Conservation (phyloP, 2,888 invertebrate species). For the Pyrrhosoma nymphula region DNA sequence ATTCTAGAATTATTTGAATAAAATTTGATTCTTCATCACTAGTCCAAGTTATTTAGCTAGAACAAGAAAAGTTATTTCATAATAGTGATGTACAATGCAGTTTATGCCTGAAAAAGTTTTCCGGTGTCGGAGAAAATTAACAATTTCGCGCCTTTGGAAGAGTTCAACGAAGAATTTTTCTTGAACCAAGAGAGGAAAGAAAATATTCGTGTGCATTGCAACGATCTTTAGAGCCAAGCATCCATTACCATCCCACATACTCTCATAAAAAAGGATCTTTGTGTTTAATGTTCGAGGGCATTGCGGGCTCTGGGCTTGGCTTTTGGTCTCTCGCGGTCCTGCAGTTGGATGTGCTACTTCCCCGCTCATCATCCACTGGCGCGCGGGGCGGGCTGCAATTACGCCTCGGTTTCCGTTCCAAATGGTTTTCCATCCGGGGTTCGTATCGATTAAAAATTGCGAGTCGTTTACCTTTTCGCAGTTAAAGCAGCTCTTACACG, state of each 20-base stretch:
- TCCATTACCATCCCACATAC: background rate
- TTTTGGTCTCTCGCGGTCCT: background rate
- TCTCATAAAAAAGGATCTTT: background rate
- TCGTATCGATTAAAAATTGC: conserved; percentile 60
- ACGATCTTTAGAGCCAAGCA: background rate
- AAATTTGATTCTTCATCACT: too few species aligned
- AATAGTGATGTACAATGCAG: too few species aligned
- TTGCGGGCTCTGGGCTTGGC: background rate
- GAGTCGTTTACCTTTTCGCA: conserved; percentile 53
- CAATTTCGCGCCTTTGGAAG: background rate
- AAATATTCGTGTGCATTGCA: background rate
- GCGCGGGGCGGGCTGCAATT: background rate
- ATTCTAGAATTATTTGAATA: too few species aligned
- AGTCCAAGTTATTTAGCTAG: too few species aligned
- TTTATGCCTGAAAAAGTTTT: too few species aligned
- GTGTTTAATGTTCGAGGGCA: background rate
- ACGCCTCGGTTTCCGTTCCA: conserved; percentile 13
- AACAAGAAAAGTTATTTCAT: too few species aligned
- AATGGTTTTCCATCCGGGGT: conserved; percentile 50
- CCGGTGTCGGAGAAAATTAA: background rate
- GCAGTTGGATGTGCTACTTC: background rate
- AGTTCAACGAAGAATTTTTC: background rate
- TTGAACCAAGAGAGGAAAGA: background rate
- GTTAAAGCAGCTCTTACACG: conserved; percentile 10
- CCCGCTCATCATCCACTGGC: background rate